Conservation (phyloP, 2,113 vertebrate species). For the Aspidoscelis tigris region DNA sequence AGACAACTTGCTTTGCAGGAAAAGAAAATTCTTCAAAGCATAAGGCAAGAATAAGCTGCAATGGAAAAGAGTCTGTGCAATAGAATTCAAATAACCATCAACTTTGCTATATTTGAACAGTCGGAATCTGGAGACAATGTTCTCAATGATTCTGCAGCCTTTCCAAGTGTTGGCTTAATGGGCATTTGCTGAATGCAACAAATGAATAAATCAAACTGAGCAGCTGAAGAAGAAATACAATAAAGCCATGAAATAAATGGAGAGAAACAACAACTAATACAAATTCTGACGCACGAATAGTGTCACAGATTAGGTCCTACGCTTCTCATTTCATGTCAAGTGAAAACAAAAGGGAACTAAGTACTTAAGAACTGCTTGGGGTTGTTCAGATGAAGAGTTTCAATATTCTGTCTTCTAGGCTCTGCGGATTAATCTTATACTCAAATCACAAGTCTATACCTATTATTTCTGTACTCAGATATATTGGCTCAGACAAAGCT, state of each 20-base stretch:
- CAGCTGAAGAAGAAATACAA: not conserved
- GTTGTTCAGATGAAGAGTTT: not conserved
- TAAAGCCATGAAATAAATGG: not conserved
- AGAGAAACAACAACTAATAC: not conserved
- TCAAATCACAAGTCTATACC: not conserved
- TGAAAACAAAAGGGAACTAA: not conserved
- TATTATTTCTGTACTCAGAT: too few relatives aligned
- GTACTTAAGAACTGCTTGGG: not conserved
- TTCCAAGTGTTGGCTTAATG: not conserved
- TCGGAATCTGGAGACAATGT: not conserved
- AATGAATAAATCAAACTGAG: conserved; percentile 1
- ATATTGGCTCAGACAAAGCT: not conserved
- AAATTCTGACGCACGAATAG: not conserved
- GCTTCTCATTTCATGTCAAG: not conserved
- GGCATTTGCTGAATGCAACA: not conserved
- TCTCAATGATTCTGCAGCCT: not conserved
- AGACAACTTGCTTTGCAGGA: too few relatives aligned
- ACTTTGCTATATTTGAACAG: not conserved
- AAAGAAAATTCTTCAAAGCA: not conserved
- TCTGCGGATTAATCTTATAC: not conserved
- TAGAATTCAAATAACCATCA: not conserved
- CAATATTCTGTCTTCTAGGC: not conserved
- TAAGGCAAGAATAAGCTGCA: not conserved
- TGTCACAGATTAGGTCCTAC: not conserved
- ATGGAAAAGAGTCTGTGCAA: not conserved